Base-by-base conservation (phyloP, 1,140 invertebrate species). In the Anoplolepis gracilipes region DNA sequence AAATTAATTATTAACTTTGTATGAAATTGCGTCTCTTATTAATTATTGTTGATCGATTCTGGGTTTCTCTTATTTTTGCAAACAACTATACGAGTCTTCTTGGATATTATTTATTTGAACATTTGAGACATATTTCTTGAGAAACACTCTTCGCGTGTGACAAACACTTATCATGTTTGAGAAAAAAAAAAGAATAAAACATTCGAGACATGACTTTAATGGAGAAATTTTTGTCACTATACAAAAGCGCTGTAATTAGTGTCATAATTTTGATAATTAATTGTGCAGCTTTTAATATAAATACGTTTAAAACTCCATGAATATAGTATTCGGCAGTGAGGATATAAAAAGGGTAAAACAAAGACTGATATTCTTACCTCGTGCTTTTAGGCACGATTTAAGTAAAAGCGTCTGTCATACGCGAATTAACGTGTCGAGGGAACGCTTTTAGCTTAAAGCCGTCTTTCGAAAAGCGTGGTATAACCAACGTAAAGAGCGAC, bases 341-440 rank as follows among this genome's bases (percentile, higher is more conserved):
- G 53, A 55, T 22, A 55, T 22, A 33, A 55, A 57, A 72, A 72
- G 13, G 78, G 39, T 73, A 59, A 53, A 59, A 72, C 53, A 82
- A 82, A 81, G 65, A 73, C 39, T 72, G 78, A 55, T 73, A 81
- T 82, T 82, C 55, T 82, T 82, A 82, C 19, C 19, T 61, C 78
- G 78, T 49, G 46, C 67, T 73, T 82, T 82, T 82, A 82, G 53
- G 36, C 53, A n/a, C 78, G 62, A 79, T 79, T 82, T 82, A 82
- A 82, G 78, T 82, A 82, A 82, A 82, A 82, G 53, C 55, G 53
- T 82, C 78, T 82, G 78, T 82, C 67, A 82, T 82, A 73, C 67
- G 78, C 78, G 78, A 82, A 82, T 82, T 82, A 82, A 73, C 78
- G 78, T 42, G 78, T 30, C 78, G 55, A 5, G 67, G 72, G 53